These are phyloP conservation scores for Gadopsis bispinosus DNA, from an alignment of 2,797 vertebrate species.

Conservation along the genomic window DNA sequence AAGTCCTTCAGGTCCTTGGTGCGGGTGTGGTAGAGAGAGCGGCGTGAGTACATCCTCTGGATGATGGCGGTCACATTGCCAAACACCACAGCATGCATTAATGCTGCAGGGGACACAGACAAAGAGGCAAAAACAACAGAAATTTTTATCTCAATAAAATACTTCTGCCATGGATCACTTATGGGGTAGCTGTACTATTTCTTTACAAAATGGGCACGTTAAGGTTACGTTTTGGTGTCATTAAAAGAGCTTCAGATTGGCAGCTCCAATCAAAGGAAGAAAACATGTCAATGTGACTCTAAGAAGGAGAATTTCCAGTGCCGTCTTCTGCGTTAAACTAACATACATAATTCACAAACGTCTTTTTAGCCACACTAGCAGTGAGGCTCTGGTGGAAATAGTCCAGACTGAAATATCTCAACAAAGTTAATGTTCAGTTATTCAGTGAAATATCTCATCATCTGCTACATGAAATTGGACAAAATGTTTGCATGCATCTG, in stretches of 20 bases:
- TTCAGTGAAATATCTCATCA: too few relatives aligned
- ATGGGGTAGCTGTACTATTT: background rate
- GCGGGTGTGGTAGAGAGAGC: conserved; percentile 81
- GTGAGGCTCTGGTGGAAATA: background rate
- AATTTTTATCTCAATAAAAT: background rate
- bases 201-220: background rate
- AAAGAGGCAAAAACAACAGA: background rate
- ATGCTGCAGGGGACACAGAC: conserved; percentile 50
- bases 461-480: too few relatives aligned
- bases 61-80: conserved; percentile 87
- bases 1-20: conserved; percentile 83
- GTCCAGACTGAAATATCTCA: too few relatives aligned
- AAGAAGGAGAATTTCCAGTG: too few relatives aligned
- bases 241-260: background rate
- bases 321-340: background rate
- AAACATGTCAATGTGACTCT: too few relatives aligned
- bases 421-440: too few relatives aligned
- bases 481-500: too few relatives aligned
- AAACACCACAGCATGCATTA: conserved; percentile 82
- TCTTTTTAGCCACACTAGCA: background rate
- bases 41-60: conserved; percentile 81
- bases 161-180: background rate
- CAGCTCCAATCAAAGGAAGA: background rate
- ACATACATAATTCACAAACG: background rate
- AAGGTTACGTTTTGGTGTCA: background rate